Evolutionary conservation across 35 echinoderm and acorn worm species (phyloP), one percentile per base, ranked within the genome.

Genomic region (Ophioderma brevispina): DNA sequence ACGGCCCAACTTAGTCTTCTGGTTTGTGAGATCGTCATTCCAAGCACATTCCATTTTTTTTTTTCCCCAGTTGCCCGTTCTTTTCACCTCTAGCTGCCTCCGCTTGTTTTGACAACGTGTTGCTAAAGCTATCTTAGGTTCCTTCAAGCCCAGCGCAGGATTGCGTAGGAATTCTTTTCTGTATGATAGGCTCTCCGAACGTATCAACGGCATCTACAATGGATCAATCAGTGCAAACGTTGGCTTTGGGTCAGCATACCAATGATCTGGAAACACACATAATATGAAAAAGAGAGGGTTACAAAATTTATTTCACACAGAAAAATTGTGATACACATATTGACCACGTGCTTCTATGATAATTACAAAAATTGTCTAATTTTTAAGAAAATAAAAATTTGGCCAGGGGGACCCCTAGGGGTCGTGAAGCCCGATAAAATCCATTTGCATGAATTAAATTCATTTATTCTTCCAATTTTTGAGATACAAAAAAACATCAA

Each of bases 261-360:
- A 87, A 78, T 87, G 85, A 87, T 76, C 85, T 87, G 64, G 78
- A 87, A 87, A 15, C 10, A 70, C 59, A 70, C 59, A 70, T 4
- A 70, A 2, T 15, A 70, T 15, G 3, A 70, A 70, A 70, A 70
- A n/a, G n/a, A n/a, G n/a, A n/a, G n/a, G n/a, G n/a, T n/a, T n/a
- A n/a, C n/a, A n/a, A n/a, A n/a, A n/a, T n/a, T n/a, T n/a, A n/a
- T n/a, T n/a, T n/a, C n/a, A n/a, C n/a, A n/a, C n/a, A n/a, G n/a
- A n/a, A n/a, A n/a, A n/a, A n/a, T n/a, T n/a, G n/a, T n/a, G n/a
- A n/a, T n/a, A n/a, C n/a, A n/a, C n/a, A n/a, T n/a, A n/a, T n/a
- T n/a, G n/a, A n/a, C n/a, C n/a, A n/a, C n/a, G n/a, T n/a, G n/a
- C n/a, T n/a, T n/a, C n/a, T n/a, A n/a, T n/a, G n/a, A n/a, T n/a